Base-by-base conservation (phyloP, 2,888 invertebrate species). In the Apotomis betuletana region DNA sequence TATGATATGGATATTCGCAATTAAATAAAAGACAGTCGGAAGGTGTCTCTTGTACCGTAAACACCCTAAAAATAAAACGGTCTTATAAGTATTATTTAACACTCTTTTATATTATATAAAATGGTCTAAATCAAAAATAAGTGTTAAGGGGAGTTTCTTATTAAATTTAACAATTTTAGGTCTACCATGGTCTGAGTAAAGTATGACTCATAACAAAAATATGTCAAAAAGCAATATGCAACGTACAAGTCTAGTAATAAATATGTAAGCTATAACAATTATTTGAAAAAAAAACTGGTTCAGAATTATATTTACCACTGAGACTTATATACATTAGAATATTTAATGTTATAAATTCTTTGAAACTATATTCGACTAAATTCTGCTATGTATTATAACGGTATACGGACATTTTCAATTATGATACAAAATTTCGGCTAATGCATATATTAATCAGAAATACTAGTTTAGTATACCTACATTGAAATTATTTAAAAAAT, bases 191-290 rank as follows among this genome's bases (percentile, higher is more conserved):
- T 38, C 52, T 44, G 49, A 60, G 46, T 27, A 51, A 57, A 49
- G 8, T 65, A 64, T 59, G 52, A 46, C 36, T 65, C 49, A 12
- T 57, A 57, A 46, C 52, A 72, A 67, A 59, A 72, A 52, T 15
- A 72, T 52, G 58, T 72, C 72, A 63, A 72, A 72, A 72, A 72
- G 72, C 72, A 72, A 72, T 72, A 72, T 61, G n/a, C 46, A 52
- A 72, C 59, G 72, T 72, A 72, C 72, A 72, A 72, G 63, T 59
- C 3, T 72, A 72, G 72, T 15, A 46, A 51, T 72, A 67, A 55
- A 67, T 70, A 67, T 68, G n/a, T 70, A 70, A 58, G 63, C 58
- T 9, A 67, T 55, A 72, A 51, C 67, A 65, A 65, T 55, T 70
- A 54, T 54, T 68, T 27, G 27, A 27, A 6, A 41, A 52, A 52